Evolutionary conservation across 2,113 vertebrate genomes (phyloP), one percentile per base, ranked within the genome.

Genomic region (Ailuropoda melanoleuca): DNA sequence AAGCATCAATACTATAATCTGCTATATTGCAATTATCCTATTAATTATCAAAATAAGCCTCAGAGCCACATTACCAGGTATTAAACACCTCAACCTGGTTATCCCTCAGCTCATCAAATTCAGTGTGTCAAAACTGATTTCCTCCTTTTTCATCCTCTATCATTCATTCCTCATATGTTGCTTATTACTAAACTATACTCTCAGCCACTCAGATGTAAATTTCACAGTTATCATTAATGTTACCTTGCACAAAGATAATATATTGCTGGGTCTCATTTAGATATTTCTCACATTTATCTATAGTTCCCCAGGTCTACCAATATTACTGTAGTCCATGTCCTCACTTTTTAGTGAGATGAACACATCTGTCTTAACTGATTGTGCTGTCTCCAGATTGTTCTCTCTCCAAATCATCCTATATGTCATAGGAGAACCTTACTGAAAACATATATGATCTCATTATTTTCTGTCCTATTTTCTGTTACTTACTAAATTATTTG

Each of bases 241-340:
- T 58, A 15, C 24, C 3, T 72, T 43, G 29, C 31, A 2, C 29
- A 48, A 55, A 88, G 66, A 39, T 68, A 55, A 23, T 37, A 17
- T 1, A 23, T 81, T 89, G 11, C 56, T 26, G 83, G 4, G 8
- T 56, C 60, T 64, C 58, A 50, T 46, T 88, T 70, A 77, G 17
- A 31, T 34, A 43, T n/a, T 11, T 7, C 39, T 85, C 15, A 13
- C 12, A 23, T 85, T 29, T 66, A 12, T 37, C 48, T 86, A 34
- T 13, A 17, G 46, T 13, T 94, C 9, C 18, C 15, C 4, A 21
- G 4, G 24, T 88, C 29, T 15, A 17, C 12, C 37, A 82, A 1
- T 3, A 13, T 39, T 18, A 72, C 62, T 6, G 6, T 37, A 19
- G 3, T 66, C 12, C 8, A 39, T 24, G 0, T 1, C 48, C 34